Conservation (phyloP, 2,113 vertebrate species). For the Trichechus manatus region DNA sequence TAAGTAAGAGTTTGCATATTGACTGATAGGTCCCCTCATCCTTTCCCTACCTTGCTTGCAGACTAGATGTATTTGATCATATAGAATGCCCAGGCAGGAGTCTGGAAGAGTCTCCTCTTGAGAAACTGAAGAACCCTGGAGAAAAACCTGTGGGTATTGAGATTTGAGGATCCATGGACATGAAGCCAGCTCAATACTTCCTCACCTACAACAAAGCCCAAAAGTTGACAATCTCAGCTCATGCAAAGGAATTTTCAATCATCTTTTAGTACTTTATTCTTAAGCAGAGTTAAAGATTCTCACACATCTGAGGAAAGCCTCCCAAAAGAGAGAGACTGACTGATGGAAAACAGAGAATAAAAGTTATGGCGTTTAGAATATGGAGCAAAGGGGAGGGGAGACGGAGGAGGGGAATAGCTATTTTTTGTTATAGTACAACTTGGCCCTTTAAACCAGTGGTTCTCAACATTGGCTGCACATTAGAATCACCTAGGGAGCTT, state of each 20-base stretch:
- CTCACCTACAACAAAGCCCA: background rate
- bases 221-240: background rate
- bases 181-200: background rate
- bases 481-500: background rate
- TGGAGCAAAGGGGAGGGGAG: rapidly evolving
- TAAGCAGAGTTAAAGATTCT: background rate
- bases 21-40: background rate
- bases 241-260: background rate
- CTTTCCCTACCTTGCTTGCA: background rate
- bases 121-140: background rate
- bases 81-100: background rate
- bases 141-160: background rate
- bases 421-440: background rate
- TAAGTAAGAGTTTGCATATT: background rate
- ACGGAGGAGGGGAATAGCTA: background rate
- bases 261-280: background rate
- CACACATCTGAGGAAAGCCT: background rate
- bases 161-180: background rate
- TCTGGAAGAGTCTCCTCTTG: background rate
- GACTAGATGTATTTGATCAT: background rate
- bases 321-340: background rate
- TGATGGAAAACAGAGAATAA: background rate
- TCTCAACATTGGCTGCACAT: background rate
- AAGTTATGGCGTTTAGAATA: background rate
- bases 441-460: background rate